Percentiles rank a stretch among this genome's conserved stretches.
phyloP scores from a whole-genome alignment of 2,888 invertebrate species.

The Campoplex nolae region DNA sequence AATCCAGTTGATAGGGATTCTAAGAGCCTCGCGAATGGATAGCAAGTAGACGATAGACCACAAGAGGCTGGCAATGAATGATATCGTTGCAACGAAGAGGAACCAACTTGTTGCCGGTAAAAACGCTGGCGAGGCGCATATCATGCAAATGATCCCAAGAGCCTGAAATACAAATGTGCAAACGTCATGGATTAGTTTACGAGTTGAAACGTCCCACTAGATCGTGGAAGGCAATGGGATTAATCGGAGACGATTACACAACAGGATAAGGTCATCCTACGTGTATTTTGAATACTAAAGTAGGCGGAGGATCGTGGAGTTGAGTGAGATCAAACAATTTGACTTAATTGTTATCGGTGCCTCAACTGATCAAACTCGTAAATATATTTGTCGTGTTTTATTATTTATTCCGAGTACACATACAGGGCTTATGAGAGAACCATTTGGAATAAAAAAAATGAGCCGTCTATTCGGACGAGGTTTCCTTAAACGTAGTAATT shows the following conservation, averaged over 20 bases:
- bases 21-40: constrained; percentile 92
- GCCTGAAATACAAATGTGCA: constrained; percentile 87
- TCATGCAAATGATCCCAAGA: constrained; percentile 94
- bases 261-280: constrained; percentile 62
- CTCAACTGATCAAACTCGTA: neutral
- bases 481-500: neutral
- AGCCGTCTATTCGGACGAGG: neutral
- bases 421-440: neutral
- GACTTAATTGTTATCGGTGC: neutral
- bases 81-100: constrained; percentile 92
- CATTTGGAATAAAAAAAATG: neutral
- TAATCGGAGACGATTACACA: constrained; percentile 49
- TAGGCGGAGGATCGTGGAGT: constrained; percentile 23
- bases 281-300: constrained; percentile 45
- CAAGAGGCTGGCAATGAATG: constrained; percentile 93
- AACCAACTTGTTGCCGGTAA: constrained; percentile 91
- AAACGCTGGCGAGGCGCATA: constrained; percentile 90
- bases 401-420: neutral
- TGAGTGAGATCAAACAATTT: constrained; percentile 1
- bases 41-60: constrained; percentile 93
- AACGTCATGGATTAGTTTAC: constrained; percentile 44
- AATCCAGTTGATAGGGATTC: constrained; percentile 92
- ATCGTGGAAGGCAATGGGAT: constrained; percentile 1
- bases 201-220: constrained; percentile 47
- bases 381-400: neutral